phyloP scores from a whole-genome alignment of 2,888 invertebrate genomes.

The Ctenicera cuprea region DNA sequence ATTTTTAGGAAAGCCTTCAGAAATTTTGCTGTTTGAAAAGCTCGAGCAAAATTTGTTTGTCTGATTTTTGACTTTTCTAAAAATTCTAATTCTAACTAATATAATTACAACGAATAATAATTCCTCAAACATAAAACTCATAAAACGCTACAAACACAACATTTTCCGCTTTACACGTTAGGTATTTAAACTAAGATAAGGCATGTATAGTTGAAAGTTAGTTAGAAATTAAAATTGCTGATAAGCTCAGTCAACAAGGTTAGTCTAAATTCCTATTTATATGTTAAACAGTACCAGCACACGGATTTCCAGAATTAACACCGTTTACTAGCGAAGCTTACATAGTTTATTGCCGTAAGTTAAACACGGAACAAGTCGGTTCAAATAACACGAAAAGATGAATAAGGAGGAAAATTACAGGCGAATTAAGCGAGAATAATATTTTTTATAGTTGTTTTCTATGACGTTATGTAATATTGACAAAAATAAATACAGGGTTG shows the following conservation, averaged over 20 bases:
- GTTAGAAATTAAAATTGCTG: conserved; percentile 12
- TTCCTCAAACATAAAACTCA: background rate
- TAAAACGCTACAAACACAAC: background rate
- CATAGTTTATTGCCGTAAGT: background rate
- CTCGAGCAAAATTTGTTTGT: too few relatives aligned
- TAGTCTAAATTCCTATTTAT: conserved; percentile 9
- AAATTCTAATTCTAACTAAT: too few relatives aligned
- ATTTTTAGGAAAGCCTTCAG: too few relatives aligned
- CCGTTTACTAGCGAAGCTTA: background rate
- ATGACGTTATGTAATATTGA: too few relatives aligned
- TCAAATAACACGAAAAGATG: background rate
- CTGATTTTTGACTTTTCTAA: too few relatives aligned
- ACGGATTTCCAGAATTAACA: conserved; percentile 9
- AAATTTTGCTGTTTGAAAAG: too few relatives aligned
- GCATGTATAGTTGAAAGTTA: conserved; percentile 19
- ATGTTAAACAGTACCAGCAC: conserved; percentile 16
- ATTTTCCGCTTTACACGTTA: conserved; percentile 19
- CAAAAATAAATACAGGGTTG: too few relatives aligned
- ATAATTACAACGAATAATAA: background rate
- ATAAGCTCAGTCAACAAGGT: conserved; percentile 26
- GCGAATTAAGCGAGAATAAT: too few relatives aligned
- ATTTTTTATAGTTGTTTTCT: too few relatives aligned
- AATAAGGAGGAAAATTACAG: background rate
- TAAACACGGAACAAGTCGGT: background rate
- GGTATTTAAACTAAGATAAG: conserved; percentile 25